Evolutionary conservation across 2,797 vertebrate species (phyloP).

Genomic region (Phyllotis vaccarum): DNA sequence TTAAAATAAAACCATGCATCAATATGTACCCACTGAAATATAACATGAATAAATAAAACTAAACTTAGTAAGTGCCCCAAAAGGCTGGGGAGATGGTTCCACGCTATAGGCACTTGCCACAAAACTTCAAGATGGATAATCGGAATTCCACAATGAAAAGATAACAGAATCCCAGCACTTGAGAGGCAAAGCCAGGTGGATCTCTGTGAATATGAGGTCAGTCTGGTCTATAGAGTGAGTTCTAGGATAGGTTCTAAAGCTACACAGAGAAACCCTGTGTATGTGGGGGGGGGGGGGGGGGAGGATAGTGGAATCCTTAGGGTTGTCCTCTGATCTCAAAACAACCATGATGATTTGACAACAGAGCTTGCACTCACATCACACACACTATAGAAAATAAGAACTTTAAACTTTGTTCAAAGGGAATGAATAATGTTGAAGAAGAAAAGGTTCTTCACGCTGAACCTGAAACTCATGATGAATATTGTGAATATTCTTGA

Average conservation of each 20-base stretch:
- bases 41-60: background rate
- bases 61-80: background rate
- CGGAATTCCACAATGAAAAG: background rate
- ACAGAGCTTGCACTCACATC: background rate
- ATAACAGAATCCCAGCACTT: no score
- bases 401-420: background rate
- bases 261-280: no score
- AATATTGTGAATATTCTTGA: background rate
- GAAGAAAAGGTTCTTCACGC: no score
- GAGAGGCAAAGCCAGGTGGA: no score
- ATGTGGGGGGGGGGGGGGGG: no score
- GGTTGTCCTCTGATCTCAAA: background rate
- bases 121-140: background rate
- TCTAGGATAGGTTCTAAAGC: no score
- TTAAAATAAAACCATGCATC: background rate
- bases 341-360: background rate
- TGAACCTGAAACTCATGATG: background rate
- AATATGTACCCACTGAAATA: background rate
- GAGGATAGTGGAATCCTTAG: background rate
- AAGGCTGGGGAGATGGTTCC: background rate
- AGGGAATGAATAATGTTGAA: background rate
- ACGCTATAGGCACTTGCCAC: no score
- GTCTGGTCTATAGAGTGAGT: no score
- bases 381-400: background rate
- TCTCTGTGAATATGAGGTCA: no score